A percentile compares a stretch with the other conserved stretches of the same genome.
Evolutionary conservation across 2,113 vertebrate species (phyloP).

Genomic region (Thomomys bottae): DNA sequence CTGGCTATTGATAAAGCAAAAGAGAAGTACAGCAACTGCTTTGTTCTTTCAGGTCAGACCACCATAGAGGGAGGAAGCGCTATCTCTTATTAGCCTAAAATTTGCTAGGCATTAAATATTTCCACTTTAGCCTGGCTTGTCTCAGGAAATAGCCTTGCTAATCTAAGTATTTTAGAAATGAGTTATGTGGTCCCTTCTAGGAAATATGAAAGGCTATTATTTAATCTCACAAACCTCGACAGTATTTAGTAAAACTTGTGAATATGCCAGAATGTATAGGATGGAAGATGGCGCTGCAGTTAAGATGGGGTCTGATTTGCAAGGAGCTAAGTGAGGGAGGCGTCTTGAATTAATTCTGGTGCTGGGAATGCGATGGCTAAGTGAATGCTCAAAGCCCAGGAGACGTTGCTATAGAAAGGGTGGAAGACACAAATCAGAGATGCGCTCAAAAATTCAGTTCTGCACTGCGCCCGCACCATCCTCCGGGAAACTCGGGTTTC

Average conservation of each 20-base stretch:
- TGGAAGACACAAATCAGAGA: background rate
- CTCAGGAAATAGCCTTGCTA: slow-evolving; percentile 36
- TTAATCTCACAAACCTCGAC: slow-evolving; percentile 73
- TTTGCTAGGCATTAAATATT: slow-evolving; percentile 57
- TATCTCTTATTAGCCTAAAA: background rate
- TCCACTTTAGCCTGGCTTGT: slow-evolving; percentile 31
- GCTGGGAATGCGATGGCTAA: slow-evolving; percentile 13
- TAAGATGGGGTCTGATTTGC: slow-evolving; percentile 30
- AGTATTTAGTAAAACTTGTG: slow-evolving; percentile 55
- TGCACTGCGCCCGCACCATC: background rate
- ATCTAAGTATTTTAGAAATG: slow-evolving; percentile 79
- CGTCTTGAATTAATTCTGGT: slow-evolving; percentile 39
- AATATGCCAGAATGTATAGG: slow-evolving; percentile 22
- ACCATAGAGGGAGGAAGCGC: background rate
- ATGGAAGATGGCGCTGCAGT: slow-evolving; percentile 36
- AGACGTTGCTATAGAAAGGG: background rate
- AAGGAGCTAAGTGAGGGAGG: background rate
- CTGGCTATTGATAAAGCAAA: slow-evolving; percentile 11
- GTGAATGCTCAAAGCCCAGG: background rate
- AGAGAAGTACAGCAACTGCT: slow-evolving; percentile 29
- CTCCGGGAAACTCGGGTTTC: background rate
- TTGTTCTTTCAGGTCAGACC: slow-evolving; percentile 60
- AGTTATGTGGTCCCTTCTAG: slow-evolving; percentile 44
- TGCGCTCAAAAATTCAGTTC: slow-evolving; percentile 28
- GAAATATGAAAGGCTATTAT: slow-evolving; percentile 67